Percentiles rank a stretch among this genome's conserved stretches.
These are phyloP conservation scores for Malacoctenus gilli DNA, from an alignment of 2,797 vertebrate genomes.

Conservation along the genomic window DNA sequence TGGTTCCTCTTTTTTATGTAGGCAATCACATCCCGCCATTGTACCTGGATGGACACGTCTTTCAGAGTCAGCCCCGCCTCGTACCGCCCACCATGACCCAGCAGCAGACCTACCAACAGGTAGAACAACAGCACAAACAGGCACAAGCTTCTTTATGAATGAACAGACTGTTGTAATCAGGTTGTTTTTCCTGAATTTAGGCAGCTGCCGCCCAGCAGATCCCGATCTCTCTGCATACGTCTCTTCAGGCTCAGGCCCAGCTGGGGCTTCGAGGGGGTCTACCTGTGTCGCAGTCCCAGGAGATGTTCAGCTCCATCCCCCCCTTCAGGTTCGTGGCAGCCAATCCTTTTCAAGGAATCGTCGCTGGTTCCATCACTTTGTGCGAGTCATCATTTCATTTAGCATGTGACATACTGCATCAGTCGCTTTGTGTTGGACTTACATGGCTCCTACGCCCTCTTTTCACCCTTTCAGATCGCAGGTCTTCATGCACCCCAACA, in stretches of 20 bases:
- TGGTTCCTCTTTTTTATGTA: conserved; percentile 55
- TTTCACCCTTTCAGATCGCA: conserved; percentile 87
- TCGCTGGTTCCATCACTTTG: too few species aligned
- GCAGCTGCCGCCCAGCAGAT: conserved; percentile 97
- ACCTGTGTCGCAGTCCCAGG: conserved; percentile 97
- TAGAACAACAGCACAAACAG: background rate
- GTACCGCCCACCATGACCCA: conserved; percentile 94
- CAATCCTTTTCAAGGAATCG: background rate
- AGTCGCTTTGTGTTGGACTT: too few species aligned
- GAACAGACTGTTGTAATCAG: conserved; percentile 13
- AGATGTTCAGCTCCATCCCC: conserved; percentile 96
- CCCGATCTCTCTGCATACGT: conserved; percentile 96
- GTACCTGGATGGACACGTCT: conserved; percentile 96
- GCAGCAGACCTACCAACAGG: conserved; percentile 98
- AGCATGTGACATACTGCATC: background rate
- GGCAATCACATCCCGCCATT: conserved; percentile 95
- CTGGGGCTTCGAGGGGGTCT: conserved; percentile 93
- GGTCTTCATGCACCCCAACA: conserved; percentile 98
- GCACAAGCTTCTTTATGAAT: background rate
- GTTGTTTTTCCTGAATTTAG: conserved; percentile 67
- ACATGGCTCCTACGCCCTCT: too few species aligned
- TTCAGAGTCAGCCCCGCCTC: conserved; percentile 94
- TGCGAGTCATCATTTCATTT: background rate
- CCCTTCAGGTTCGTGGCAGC: conserved; percentile 89
- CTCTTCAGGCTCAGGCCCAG: conserved; percentile 97